Evolutionary conservation across 2,797 vertebrate genomes (phyloP).

Genomic region (Lerista edwardsae): DNA sequence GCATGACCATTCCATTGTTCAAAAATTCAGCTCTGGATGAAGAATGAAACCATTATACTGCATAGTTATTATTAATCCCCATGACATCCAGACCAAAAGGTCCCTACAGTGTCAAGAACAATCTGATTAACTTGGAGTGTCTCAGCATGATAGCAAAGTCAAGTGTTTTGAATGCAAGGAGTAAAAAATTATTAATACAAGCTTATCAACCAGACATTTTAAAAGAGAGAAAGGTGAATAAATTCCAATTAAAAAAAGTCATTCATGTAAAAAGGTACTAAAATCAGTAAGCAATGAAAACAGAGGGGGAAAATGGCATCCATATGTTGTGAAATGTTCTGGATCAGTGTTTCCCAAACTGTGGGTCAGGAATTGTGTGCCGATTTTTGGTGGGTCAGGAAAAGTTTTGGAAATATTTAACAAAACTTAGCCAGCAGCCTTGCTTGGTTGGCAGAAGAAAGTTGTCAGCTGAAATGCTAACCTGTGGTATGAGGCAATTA

Average conservation of each 20-base stretch:
- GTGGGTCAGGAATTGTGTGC: too few species aligned
- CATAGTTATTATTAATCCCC: slow-evolving; percentile 10
- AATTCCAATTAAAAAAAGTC: slow-evolving; percentile 16
- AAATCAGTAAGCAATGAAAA: rapidly evolving
- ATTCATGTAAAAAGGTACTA: background rate
- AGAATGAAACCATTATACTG: slow-evolving; percentile 6
- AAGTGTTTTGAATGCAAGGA: slow-evolving; percentile 26
- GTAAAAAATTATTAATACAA: slow-evolving; percentile 15
- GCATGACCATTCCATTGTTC: rapidly evolving
- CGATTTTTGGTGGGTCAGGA: too few species aligned
- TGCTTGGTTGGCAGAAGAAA: too few species aligned
- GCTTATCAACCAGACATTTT: slow-evolving; percentile 3
- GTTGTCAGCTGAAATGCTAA: too few species aligned
- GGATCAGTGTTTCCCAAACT: too few species aligned
- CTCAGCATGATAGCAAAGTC: slow-evolving; percentile 7
- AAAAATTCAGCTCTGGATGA: background rate
- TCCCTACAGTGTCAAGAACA: background rate
- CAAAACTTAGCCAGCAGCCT: too few species aligned
- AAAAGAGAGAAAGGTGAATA: slow-evolving; percentile 6
- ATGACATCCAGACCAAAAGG: slow-evolving; percentile 2
- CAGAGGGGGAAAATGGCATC: rapidly evolving
- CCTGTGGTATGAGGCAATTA: too few species aligned
- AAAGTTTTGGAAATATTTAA: too few species aligned
- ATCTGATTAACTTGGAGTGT: slow-evolving; percentile 17
- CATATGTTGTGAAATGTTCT: background rate